Base-by-base conservation (phyloP, 2,888 invertebrate species). In the Xestia xanthographa region DNA sequence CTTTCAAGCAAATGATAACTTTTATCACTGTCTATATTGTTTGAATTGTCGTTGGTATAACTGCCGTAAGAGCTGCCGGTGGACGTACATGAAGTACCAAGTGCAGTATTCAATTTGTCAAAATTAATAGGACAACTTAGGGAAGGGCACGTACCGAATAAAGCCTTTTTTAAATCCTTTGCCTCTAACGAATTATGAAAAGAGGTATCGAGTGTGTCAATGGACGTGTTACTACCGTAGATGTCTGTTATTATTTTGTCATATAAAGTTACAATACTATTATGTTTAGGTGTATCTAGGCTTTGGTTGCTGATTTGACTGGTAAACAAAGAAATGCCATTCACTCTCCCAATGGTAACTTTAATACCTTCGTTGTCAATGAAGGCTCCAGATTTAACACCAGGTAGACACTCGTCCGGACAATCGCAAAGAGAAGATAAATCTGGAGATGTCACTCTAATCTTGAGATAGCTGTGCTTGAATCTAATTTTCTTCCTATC, bases 401-500 rank as follows among this genome's bases (percentile, higher is more conserved):
- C 91, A 45, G 94, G 93, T 43, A 94, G 38, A 80, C 95, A 95
- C 86, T 94, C 94, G 5, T 93, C 87, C 26, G 94, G 94, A 79
- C 94, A 94, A 6, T 92, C 90, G 65, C 94, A 94, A 29, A 94
- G 75, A 0, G 93, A 92, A 6, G 94, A 93, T 85, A 94, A 92
- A 70, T 95, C 94, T 6, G 95, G 94, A 34, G 94, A 94, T 43
- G 94, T 94, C 1, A 94, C 94, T 88, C 92, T 90, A 78, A 95
- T 95, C 87, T 94, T 94, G 0, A 95, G 91, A 56, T 94, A 95
- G 83, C 95, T 95, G 56, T 95, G 94, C 83, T 94, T 95, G 84
- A 95, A 95, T 88, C 91, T 90, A 63, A 95, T 94, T 91, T 94
- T 95, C 80, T 94, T 95, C 82, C 92, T 94, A 76, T 94, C 94